These are phyloP conservation scores for Dendrocopos noguchii DNA, from an alignment of 2,113 vertebrate species.

Conservation along the genomic window DNA sequence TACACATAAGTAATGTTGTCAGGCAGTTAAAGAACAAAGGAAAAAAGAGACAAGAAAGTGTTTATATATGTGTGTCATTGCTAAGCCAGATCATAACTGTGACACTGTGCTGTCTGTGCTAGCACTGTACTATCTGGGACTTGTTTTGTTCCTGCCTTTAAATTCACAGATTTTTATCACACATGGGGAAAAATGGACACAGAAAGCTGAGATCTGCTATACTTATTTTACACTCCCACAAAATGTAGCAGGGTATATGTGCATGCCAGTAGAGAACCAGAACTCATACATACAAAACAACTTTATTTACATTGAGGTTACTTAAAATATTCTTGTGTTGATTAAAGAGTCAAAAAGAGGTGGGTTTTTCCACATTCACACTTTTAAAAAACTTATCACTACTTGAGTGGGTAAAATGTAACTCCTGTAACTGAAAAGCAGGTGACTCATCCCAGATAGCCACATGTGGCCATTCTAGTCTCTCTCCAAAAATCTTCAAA, in stretches of 20 bases:
- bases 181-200: background rate
- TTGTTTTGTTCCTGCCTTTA: background rate
- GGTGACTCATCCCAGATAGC: background rate
- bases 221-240: background rate
- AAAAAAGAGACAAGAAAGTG: background rate
- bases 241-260: background rate
- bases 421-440: background rate
- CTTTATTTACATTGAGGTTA: background rate
- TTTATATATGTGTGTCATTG: background rate
- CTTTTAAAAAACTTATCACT: background rate
- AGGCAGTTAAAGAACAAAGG: background rate
- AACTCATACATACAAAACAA: background rate
- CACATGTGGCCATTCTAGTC: background rate
- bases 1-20: background rate
- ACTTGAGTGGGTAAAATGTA: background rate
- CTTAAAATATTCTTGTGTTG: background rate
- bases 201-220: background rate
- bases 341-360: background rate
- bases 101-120: background rate
- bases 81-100: background rate
- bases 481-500: background rate
- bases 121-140: background rate
- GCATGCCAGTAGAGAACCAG: background rate
- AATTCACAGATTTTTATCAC: background rate
- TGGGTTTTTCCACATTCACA: background rate